These are phyloP conservation scores for Tethea ocularis DNA, from an alignment of 2,888 invertebrate genomes.

Conservation along the genomic window DNA sequence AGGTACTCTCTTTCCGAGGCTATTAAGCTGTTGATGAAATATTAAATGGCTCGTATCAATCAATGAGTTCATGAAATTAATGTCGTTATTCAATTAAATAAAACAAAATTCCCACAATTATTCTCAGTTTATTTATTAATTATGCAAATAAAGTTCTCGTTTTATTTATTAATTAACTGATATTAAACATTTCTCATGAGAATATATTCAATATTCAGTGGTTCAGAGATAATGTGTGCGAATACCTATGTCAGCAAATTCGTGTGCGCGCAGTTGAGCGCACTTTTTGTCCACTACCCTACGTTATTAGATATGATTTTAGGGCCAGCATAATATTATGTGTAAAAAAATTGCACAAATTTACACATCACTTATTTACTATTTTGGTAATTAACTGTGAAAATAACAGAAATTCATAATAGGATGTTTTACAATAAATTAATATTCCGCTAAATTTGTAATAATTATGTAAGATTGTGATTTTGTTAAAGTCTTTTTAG, in stretches of 20 bases:
- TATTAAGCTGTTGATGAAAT: too few species aligned
- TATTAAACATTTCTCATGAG: slow-evolving; percentile 40
- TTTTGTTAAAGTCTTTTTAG: too few species aligned
- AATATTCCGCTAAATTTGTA: too few species aligned
- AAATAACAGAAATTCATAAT: too few species aligned
- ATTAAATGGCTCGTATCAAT: neutral
- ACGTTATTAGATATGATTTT: too few species aligned
- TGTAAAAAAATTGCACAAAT: too few species aligned
- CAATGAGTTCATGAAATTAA: neutral
- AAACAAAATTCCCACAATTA: neutral
- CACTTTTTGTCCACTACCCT: slow-evolving; percentile 24
- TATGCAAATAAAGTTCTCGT: slow-evolving; percentile 6
- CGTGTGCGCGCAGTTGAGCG: slow-evolving; percentile 18
- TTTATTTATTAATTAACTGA: slow-evolving; percentile 17
- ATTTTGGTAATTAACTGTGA: too few species aligned
- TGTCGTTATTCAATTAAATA: neutral
- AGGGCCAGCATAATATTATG: too few species aligned
- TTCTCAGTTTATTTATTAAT: slow-evolving; percentile 7
- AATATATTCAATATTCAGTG: slow-evolving; percentile 50
- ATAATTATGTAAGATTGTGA: too few species aligned
- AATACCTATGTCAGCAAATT: slow-evolving; percentile 20
- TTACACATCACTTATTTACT: too few species aligned
- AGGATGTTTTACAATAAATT: too few species aligned
- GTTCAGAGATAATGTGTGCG: slow-evolving; percentile 36
- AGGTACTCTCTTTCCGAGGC: too few species aligned